Evolutionary conservation across 2,888 invertebrate species (phyloP).

Genomic region (Heliconius charithonia): DNA sequence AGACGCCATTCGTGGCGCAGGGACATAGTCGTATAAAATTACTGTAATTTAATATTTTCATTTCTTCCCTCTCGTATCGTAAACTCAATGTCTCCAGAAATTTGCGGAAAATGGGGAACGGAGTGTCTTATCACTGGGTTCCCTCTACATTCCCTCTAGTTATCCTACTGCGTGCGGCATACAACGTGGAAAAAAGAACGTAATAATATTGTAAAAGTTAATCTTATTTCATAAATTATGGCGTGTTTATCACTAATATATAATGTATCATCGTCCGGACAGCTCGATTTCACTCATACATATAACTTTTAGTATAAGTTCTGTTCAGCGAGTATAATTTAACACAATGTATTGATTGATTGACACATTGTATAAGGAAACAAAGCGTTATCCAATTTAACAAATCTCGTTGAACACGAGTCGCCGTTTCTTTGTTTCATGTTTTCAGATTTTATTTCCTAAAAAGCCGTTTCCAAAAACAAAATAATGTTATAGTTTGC

Average conservation of each 20-base stretch:
- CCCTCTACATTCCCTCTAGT: too few species aligned
- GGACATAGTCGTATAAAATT: too few species aligned
- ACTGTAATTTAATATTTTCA: too few species aligned
- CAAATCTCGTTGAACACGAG: constrained; percentile 58
- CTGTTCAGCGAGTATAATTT: constrained; percentile 40
- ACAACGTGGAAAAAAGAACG: too few species aligned
- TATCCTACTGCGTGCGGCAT: too few species aligned
- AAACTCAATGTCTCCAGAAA: too few species aligned
- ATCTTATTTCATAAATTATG: not conserved
- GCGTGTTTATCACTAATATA: not conserved
- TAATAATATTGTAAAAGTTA: not conserved
- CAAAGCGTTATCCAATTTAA: constrained; percentile 67
- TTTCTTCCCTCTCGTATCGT: not conserved
- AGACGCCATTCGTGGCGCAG: too few species aligned
- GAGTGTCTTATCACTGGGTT: too few species aligned
- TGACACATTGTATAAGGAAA: constrained; percentile 59
- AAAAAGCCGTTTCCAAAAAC: constrained; percentile 46
- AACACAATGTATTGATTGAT: constrained; percentile 39
- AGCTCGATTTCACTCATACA: constrained; percentile 13
- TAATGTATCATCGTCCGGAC: not conserved
- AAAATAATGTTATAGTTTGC: not conserved
- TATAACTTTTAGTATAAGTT: constrained; percentile 3
- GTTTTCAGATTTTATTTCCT: constrained; percentile 52
- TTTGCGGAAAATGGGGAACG: too few species aligned
- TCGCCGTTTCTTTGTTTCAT: constrained; percentile 49